phyloP scores from a whole-genome alignment of 2,113 vertebrate species.

The Eurystomus gularis region DNA sequence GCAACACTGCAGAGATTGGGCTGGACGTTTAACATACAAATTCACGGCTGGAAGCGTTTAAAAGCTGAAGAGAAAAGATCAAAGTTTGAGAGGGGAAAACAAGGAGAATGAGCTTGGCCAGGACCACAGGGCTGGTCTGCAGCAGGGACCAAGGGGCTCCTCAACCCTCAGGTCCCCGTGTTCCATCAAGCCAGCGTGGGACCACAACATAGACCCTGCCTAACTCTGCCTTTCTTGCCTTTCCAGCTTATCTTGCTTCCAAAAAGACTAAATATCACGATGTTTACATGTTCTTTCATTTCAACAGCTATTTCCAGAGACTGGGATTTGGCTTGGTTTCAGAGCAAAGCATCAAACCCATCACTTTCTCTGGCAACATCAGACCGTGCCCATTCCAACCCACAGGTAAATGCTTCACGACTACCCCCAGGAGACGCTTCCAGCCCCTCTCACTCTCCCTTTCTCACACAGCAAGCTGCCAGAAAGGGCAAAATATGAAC shows the following conservation, averaged over 20 bases:
- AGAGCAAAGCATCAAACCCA: neutral
- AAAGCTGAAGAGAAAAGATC: constrained; percentile 58
- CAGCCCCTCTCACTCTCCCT: neutral
- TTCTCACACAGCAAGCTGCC: neutral
- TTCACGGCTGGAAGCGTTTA: constrained; percentile 6
- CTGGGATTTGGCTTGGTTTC: neutral
- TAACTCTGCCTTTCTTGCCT: neutral
- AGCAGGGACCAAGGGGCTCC: neutral
- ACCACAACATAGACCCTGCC: accelerated
- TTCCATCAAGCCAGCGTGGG: neutral
- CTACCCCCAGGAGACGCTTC: neutral
- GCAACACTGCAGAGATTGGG: constrained; percentile 8
- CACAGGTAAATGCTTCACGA: accelerated
- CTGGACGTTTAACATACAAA: constrained; percentile 29
- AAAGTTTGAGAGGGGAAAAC: constrained; percentile 19
- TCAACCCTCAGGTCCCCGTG: neutral
- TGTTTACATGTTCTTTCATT: neutral
- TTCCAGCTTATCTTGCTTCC: neutral
- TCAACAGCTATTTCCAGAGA: neutral
- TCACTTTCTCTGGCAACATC: neutral
- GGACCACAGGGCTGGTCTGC: neutral
- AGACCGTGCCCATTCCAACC: neutral
- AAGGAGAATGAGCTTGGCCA: neutral
- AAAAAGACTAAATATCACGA: neutral
- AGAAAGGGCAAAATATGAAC: neutral